Evolutionary conservation across 2,888 invertebrate species (phyloP).

Genomic region (Drosophila mayaguana): DNA sequence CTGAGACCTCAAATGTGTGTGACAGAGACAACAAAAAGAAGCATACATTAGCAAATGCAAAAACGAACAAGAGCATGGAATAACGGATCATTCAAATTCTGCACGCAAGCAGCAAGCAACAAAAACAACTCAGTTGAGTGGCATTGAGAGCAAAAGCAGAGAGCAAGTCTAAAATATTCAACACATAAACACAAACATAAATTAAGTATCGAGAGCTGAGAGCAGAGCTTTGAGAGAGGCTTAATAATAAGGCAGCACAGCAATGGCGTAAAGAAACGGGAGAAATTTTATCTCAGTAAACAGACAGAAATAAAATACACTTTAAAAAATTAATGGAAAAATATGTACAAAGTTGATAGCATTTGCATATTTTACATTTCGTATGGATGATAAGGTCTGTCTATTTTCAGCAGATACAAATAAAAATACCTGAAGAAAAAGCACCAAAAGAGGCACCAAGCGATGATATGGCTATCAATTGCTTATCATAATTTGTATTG

Average conservation of each 20-base stretch:
- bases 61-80: neutral
- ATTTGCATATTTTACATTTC: conserved; percentile 1
- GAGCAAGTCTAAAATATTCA: neutral
- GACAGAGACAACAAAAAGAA: neutral
- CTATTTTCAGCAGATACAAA: neutral
- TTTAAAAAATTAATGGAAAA: neutral
- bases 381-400: neutral
- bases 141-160: neutral
- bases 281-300: neutral
- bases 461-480: conserved; percentile 17
- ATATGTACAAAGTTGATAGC: conserved; percentile 1
- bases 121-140: neutral
- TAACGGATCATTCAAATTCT: conserved; percentile 5
- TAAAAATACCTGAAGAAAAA: conserved; percentile 12
- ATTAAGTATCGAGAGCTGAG: neutral
- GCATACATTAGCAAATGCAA: neutral
- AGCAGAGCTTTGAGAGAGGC: neutral
- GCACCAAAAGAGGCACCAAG: neutral
- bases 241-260: neutral
- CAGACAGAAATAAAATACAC: neutral
- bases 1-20: neutral
- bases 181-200: conserved; percentile 2
- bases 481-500: conserved; percentile 22
- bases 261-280: neutral
- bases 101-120: neutral